Conservation (phyloP, 2,888 invertebrate genomes). For the Tetrapedia diversipes region DNA sequence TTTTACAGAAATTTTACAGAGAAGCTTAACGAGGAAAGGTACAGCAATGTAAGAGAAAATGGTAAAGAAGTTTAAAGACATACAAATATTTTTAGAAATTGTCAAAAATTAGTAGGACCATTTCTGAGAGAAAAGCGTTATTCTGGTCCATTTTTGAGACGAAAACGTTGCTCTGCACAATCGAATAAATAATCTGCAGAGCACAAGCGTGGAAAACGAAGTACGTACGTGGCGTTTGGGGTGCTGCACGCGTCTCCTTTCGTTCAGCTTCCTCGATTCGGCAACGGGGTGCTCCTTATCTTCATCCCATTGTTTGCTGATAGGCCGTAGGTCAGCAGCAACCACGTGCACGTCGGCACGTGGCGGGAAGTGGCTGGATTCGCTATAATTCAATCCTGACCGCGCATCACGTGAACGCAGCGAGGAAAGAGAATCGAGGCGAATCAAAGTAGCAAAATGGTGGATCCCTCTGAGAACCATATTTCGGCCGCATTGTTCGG, state of each 20-base stretch:
- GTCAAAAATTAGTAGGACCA: too few relatives aligned
- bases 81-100: too few relatives aligned
- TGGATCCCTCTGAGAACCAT: slow-evolving; percentile 58
- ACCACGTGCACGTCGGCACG: slow-evolving; percentile 70
- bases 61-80: too few relatives aligned
- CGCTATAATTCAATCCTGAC: slow-evolving; percentile 69
- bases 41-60: too few relatives aligned
- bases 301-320: slow-evolving; percentile 68
- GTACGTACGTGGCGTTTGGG: not conserved
- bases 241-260: slow-evolving; percentile 33
- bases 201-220: slow-evolving; percentile 31
- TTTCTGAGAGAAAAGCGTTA: too few relatives aligned
- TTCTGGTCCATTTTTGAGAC: too few relatives aligned
- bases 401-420: slow-evolving; percentile 43
- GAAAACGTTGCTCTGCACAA: not conserved
- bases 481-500: slow-evolving; percentile 63
- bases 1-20: too few relatives aligned
- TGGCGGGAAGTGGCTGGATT: slow-evolving; percentile 69
- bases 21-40: too few relatives aligned
- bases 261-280: slow-evolving; percentile 45
- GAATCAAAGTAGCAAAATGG: slow-evolving; percentile 26
- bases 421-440: slow-evolving; percentile 18
- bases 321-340: slow-evolving; percentile 60
- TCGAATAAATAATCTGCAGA: slow-evolving; percentile 13
- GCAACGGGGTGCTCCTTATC: slow-evolving; percentile 57